These are phyloP conservation scores for Sarcophaga subvicina DNA, from an alignment of 2,888 invertebrate species.

Conservation along the genomic window DNA sequence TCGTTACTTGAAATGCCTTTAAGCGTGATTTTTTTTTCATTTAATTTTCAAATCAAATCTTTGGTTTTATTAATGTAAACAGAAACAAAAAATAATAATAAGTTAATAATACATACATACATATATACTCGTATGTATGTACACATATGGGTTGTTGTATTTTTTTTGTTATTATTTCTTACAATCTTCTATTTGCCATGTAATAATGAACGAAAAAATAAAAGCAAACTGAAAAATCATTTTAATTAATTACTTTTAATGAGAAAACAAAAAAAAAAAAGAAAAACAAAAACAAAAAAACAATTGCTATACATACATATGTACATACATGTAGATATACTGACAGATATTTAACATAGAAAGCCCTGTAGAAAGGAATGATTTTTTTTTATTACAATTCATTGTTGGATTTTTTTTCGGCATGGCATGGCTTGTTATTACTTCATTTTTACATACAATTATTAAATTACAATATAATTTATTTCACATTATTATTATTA, in stretches of 20 bases:
- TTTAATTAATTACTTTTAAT: conserved; percentile 42
- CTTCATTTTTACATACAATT: conserved; percentile 8
- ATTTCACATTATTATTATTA: conserved; percentile 18
- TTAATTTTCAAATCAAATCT: background rate
- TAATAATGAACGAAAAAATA: conserved; percentile 7
- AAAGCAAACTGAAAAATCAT: conserved; percentile 41
- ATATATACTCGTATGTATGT: no score
- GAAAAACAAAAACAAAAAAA: background rate
- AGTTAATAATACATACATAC: conserved; percentile 1
- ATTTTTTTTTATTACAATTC: conserved; percentile 24
- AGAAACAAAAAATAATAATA: background rate
- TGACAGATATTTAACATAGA: background rate
- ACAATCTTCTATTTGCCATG: background rate
- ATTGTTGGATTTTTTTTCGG: background rate
- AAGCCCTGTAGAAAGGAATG: background rate
- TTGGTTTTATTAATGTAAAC: background rate
- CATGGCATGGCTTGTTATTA: background rate
- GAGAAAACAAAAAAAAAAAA: background rate
- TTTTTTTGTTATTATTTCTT: background rate
- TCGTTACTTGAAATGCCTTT: conserved; percentile 20
- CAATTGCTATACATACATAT: background rate
- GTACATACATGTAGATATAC: background rate
- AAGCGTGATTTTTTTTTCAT: conserved; percentile 12
- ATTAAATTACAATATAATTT: background rate
- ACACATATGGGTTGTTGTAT: background rate